Conservation (phyloP, 2,113 vertebrate genomes). For the Callipepla californica region DNA sequence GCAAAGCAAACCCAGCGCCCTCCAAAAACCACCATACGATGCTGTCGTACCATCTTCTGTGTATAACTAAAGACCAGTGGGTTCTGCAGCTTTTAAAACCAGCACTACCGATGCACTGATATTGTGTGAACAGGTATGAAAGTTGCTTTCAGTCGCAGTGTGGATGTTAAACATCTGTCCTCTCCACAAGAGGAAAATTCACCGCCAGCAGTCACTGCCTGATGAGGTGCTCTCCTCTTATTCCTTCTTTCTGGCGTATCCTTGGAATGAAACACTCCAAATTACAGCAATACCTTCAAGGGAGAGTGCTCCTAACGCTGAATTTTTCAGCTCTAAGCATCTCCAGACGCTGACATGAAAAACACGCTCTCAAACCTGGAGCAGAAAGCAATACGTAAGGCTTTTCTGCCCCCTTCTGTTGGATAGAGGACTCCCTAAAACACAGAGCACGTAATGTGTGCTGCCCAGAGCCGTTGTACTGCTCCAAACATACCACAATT, state of each 20-base stretch:
- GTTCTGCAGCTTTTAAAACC: background rate
- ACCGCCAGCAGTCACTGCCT: background rate
- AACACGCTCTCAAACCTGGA: background rate
- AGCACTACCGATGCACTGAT: background rate
- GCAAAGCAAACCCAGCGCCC: background rate
- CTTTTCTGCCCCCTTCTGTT: constrained; percentile 74
- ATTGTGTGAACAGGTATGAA: background rate
- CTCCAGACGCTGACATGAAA: background rate
- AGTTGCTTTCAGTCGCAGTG: background rate
- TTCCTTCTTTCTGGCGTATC: background rate
- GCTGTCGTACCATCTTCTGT: background rate
- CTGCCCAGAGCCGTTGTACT: background rate
- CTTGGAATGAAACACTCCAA: background rate
- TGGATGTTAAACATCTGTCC: background rate
- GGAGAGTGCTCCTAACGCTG: background rate
- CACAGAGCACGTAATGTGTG: background rate
- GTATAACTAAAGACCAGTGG: background rate
- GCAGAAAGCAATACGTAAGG: background rate
- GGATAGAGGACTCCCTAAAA: background rate
- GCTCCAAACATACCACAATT: background rate
- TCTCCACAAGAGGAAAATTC: background rate
- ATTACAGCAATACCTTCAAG: background rate
- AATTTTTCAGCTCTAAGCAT: background rate
- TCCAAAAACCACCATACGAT: rapidly evolving
- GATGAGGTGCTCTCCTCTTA: background rate